Percentiles rank a stretch among this genome's conserved stretches.
These are phyloP conservation scores for Tolmerus cingulatus DNA, from an alignment of 2,888 invertebrate genomes.

Conservation along the genomic window DNA sequence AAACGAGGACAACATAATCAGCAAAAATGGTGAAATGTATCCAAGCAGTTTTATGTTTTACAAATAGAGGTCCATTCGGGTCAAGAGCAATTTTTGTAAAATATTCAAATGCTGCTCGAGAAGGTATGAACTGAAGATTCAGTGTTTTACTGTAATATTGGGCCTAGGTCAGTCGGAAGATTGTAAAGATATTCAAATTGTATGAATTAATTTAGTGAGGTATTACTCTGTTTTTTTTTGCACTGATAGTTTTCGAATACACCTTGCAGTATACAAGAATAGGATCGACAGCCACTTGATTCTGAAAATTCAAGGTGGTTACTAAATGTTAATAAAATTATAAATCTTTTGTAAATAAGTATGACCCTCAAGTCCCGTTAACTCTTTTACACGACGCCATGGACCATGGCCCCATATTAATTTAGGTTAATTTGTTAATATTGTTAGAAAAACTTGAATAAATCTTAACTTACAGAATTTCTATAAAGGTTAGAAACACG, in stretches of 20 bases:
- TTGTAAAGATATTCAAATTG: not conserved
- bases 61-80: not conserved
- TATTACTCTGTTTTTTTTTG: not conserved
- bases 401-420: not conserved
- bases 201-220: not conserved
- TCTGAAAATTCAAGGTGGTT: not conserved
- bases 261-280: not conserved
- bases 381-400: not conserved
- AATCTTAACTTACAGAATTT: not conserved
- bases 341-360: not conserved
- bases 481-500: not conserved
- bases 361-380: not conserved
- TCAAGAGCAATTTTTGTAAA: slow-evolving; percentile 4
- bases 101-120: not conserved
- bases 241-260: not conserved
- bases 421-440: not conserved
- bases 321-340: not conserved
- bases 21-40: not conserved
- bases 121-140: not conserved
- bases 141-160: not conserved
- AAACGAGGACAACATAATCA: not conserved
- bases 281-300: not conserved
- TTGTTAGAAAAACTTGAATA: not conserved
- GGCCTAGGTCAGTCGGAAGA: not conserved
- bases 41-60: not conserved